Evolutionary conservation across 1,140 invertebrate genomes (phyloP).

Genomic region (Metopolophium dirhodum): DNA sequence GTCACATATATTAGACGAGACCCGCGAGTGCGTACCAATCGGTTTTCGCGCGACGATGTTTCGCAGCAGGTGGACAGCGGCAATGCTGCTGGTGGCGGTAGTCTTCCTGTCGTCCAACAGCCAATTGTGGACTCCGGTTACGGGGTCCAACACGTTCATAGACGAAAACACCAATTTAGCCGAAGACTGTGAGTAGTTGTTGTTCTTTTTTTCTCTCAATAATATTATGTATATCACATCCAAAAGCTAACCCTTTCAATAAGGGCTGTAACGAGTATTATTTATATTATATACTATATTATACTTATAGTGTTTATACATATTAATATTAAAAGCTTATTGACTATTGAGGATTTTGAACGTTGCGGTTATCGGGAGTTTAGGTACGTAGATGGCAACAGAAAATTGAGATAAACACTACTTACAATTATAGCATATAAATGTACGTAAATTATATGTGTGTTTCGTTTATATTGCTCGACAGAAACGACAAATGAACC

Average conservation of each 20-base stretch:
- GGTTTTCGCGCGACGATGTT: not conserved
- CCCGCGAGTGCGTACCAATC: not conserved
- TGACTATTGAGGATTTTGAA: not conserved
- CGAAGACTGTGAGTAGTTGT: constrained; percentile 36
- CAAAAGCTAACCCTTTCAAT: not conserved
- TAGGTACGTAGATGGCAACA: not conserved
- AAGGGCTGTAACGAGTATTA: not conserved
- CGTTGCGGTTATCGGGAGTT: not conserved
- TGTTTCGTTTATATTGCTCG: not conserved
- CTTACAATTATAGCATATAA: not conserved
- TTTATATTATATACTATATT: not conserved
- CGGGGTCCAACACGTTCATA: constrained; percentile 30
- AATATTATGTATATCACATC: not conserved
- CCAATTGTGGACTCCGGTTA: not conserved
- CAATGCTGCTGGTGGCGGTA: not conserved
- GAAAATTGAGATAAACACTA: not conserved
- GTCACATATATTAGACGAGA: not conserved
- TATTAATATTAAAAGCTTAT: not conserved
- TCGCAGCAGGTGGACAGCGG: not conserved
- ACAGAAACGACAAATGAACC: not conserved
- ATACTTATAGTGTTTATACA: not conserved
- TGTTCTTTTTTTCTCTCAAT: not conserved
- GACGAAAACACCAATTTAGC: constrained; percentile 36
- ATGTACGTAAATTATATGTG: not conserved
- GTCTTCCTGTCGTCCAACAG: not conserved